Conservation (phyloP, 2,888 invertebrate genomes). For the Pseudoips prasinana region DNA sequence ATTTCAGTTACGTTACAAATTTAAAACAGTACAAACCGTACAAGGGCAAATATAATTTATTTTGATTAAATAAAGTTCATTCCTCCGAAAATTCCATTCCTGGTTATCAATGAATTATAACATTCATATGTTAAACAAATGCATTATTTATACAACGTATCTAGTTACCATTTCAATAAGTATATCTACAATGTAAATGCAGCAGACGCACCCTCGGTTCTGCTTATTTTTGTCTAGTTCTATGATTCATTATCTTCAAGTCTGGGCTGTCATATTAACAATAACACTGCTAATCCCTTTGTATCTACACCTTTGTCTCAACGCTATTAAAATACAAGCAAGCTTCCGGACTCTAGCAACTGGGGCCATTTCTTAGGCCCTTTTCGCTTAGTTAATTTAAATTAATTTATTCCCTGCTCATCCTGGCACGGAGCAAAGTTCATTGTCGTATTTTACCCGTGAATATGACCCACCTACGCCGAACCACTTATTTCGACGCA, state of each 20-base stretch:
- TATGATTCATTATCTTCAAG: slow-evolving; percentile 40
- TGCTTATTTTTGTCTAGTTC: slow-evolving; percentile 34
- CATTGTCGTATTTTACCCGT: slow-evolving; percentile 47
- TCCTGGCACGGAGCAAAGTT: slow-evolving; percentile 52
- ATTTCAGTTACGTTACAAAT: no score
- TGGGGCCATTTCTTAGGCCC: slow-evolving; percentile 65
- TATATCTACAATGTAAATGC: no score
- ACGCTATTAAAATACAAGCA: slow-evolving; percentile 63
- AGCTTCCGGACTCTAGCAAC: slow-evolving; percentile 62
- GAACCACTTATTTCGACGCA: slow-evolving; percentile 27
- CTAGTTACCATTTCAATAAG: no score
- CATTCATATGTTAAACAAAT: no score
- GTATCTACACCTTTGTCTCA: slow-evolving; percentile 68
- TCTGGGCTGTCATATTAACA: slow-evolving; percentile 45
- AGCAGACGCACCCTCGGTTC: slow-evolving; percentile 6
- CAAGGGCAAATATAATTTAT: no score
- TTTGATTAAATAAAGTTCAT: no score
- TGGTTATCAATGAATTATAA: no score
- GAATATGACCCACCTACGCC: slow-evolving; percentile 36
- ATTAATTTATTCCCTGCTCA: slow-evolving; percentile 69
- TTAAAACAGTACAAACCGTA: no score
- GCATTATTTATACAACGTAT: no score
- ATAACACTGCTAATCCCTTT: slow-evolving; percentile 63
- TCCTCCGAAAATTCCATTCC: no score
- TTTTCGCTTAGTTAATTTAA: slow-evolving; percentile 72